A percentile compares a stretch with the other conserved stretches of the same genome.
Conservation (phyloP, 2,797 vertebrate species). For the Hipposideros larvatus region DNA sequence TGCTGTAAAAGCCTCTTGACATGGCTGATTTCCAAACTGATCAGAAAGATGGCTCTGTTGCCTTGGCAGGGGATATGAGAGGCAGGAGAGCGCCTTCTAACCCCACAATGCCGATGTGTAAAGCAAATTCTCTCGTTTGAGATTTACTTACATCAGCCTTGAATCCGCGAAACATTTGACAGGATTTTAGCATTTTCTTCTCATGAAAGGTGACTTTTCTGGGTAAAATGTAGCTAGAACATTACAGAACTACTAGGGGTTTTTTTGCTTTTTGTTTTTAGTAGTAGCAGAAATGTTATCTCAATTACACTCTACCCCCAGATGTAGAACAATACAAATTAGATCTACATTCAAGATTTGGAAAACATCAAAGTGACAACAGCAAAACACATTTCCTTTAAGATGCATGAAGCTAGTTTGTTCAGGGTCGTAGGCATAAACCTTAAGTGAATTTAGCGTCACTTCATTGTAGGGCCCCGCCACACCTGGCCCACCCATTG, state of each 20-base stretch:
- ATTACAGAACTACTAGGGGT: not conserved
- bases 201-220: conserved; percentile 73
- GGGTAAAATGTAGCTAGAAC: conserved; percentile 40
- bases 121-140: not conserved
- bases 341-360: not conserved
- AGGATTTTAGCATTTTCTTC: conserved; percentile 66
- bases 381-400: not conserved
- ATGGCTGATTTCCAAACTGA: conserved; percentile 70
- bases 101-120: not conserved
- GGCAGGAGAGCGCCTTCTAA: conserved; percentile 32
- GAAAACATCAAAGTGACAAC: not conserved
- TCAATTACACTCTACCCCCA: not conserved
- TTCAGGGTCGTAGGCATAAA: not conserved
- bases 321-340: conserved; percentile 16
- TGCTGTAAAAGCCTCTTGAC: conserved; percentile 57
- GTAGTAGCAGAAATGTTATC: not conserved
- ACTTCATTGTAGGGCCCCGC: not conserved
- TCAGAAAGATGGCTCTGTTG: conserved; percentile 63
- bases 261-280: not conserved
- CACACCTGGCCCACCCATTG: not conserved
- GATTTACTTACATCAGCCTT: conserved; percentile 65
- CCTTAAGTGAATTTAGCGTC: not conserved
- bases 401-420: not conserved
- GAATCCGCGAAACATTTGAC: conserved; percentile 57
- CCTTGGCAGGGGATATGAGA: not conserved